Base-by-base conservation (phyloP, 30 jellyfish, hydroid and myxozoan species). In the Morbakka virulenta region DNA sequence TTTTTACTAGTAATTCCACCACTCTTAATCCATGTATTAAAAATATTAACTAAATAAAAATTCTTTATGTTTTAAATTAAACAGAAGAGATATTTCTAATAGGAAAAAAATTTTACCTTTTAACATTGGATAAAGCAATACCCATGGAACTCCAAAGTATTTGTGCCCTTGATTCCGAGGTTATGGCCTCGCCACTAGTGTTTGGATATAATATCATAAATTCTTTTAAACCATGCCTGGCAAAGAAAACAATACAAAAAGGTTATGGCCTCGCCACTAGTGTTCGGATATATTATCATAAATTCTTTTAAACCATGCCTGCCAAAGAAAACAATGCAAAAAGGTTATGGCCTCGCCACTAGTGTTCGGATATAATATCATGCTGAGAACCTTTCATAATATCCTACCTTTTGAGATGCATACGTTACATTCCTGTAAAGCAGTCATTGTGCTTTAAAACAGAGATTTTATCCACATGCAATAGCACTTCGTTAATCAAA, bases 271-370 rank as follows among this genome's bases (percentile, higher is more conserved):
- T 86, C 95, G 17, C 79, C 81, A 23, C 82, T 89, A 33, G 50
- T 70, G 26, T 82, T 75, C 20, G 98, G 96, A 11, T 92, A 72
- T 6, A 92, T 87, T 49, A 86, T 83, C 85, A 92, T 28, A 66
- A 92, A 85, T 32, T 81, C 93, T 36, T 85, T 92, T 49, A 84
- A 47, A 12, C 98, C 98, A 86, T 69, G 65, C 95, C 98, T 92
- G 22, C n/a, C 34, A 49, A 27, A 20, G 20, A 64, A 34, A 27
- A 36, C 31, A 63, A 32, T 1, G 28, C 25, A 30, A 57, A 49
- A n/a, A 81, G 36, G 47, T 72, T 26, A 85, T 85, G 27, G 74
- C 88, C 36, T 86, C 95, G 17, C 79, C 81, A 23, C 82, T 89
- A 33, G 50, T 70, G 26, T 82, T 75, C 20, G 98, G 96, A 11